These are phyloP conservation scores for Saccostrea glomerata DNA, from an alignment of 1,140 invertebrate species.

Conservation along the genomic window DNA sequence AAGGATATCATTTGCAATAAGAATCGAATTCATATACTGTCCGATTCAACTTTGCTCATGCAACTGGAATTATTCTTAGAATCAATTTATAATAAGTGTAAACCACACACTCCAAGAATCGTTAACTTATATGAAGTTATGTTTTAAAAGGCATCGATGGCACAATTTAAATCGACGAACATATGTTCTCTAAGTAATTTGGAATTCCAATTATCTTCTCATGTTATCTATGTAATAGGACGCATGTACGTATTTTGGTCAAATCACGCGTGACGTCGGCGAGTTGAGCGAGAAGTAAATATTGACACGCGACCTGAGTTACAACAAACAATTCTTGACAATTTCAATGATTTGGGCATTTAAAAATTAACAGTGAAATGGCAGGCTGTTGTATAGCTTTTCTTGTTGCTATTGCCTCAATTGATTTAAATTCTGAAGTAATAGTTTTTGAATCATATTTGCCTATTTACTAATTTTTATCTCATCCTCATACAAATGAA, in stretches of 20 bases:
- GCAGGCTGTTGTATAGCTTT: background rate
- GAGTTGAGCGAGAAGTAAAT: conserved; percentile 39
- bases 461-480: background rate
- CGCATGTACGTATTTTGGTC: conserved; percentile 1
- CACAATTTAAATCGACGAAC: conserved; percentile 30
- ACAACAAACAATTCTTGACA: conserved; percentile 38
- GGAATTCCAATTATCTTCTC: conserved; percentile 25
- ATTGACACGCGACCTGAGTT: conserved; percentile 45
- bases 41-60: background rate
- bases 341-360: conserved; percentile 32
- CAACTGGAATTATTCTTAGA: conserved; percentile 6
- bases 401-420: conserved; percentile 6
- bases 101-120: conserved; percentile 14
- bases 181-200: conserved; percentile 22
- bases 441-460: conserved; percentile 12
- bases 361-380: conserved; percentile 32
- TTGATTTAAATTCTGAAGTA: background rate
- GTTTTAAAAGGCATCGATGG: conserved; percentile 25
- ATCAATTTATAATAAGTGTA: background rate
- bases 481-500: background rate
- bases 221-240: conserved; percentile 32
- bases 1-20: background rate
- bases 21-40: background rate
- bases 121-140: conserved; percentile 18
- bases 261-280: conserved; percentile 37